A percentile compares a stretch with the other conserved stretches of the same genome.
These are phyloP conservation scores for Isurus oxyrinchus DNA, from an alignment of 2,113 vertebrate species.

Conservation along the genomic window DNA sequence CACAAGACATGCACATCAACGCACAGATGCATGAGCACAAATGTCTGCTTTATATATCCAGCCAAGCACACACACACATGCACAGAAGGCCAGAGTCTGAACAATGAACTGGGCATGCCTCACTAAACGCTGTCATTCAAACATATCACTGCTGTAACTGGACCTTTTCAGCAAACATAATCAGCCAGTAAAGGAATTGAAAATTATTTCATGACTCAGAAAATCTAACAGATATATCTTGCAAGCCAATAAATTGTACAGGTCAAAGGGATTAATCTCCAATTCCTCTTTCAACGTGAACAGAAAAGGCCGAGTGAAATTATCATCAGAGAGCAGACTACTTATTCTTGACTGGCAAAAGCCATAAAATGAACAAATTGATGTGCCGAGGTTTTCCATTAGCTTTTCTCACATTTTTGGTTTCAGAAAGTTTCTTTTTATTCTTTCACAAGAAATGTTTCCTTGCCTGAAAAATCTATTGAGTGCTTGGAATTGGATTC, in stretches of 20 bases:
- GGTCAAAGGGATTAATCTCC: constrained; percentile 28
- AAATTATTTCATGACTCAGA: not conserved
- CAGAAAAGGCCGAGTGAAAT: constrained; percentile 9
- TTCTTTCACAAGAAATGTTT: not conserved
- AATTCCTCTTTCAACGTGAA: constrained; percentile 19
- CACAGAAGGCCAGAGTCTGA: not conserved
- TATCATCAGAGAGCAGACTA: constrained; percentile 6
- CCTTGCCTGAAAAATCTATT: constrained; percentile 7
- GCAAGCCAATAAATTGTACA: constrained; percentile 12
- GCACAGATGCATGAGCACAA: not conserved
- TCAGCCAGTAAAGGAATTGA: not conserved
- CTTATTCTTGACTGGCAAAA: not conserved
- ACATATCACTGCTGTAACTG: not conserved
- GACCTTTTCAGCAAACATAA: not conserved
- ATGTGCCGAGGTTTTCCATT: not conserved
- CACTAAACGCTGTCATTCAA: constrained; percentile 12
- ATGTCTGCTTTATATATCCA: not conserved
- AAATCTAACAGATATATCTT: constrained; percentile 14
- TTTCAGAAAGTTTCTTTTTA: not conserved
- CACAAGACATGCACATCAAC: not conserved
- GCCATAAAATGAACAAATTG: not conserved
- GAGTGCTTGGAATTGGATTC: not conserved
- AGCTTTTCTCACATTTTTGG: not conserved
- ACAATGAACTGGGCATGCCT: not conserved
- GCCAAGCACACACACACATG: not conserved